Evolutionary conservation across 2,888 invertebrate genomes (phyloP).

Genomic region (Metellina segmentata): DNA sequence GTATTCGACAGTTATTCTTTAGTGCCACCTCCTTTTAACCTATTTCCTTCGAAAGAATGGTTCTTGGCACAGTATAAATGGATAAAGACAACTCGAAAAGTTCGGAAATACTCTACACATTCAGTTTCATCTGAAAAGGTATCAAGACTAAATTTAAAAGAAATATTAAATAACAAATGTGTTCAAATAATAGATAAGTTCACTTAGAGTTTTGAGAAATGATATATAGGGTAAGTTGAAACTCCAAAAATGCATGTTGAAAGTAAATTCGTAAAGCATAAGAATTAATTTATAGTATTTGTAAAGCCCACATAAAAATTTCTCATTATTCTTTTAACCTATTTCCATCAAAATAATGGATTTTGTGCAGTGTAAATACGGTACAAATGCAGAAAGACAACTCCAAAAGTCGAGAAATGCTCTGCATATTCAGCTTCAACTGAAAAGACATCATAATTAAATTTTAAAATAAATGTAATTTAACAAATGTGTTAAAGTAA

Average conservation of each 20-base stretch:
- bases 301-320: no score
- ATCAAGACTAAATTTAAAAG: background rate
- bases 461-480: background rate
- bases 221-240: no score
- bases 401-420: conserved; percentile 5
- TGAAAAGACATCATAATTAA: conserved; percentile 32
- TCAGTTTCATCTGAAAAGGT: conserved; percentile 32
- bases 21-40: conserved; percentile 87
- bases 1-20: conserved; percentile 86
- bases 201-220: no score
- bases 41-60: conserved; percentile 79
- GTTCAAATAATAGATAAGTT: no score
- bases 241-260: no score
- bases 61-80: conserved; percentile 50
- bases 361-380: no score
- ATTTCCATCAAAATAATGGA: conserved; percentile 50
- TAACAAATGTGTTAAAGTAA: no score
- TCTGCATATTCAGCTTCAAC: background rate
- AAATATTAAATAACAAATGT: no score
- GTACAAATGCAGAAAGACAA: conserved; percentile 31
- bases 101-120: conserved; percentile 1
- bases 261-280: no score
- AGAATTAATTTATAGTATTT: no score
- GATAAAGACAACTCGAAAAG: conserved; percentile 12
- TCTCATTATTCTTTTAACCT: conserved; percentile 89